Evolutionary conservation across 2,888 invertebrate genomes (phyloP).

Genomic region (Toxonevra muliebris): DNA sequence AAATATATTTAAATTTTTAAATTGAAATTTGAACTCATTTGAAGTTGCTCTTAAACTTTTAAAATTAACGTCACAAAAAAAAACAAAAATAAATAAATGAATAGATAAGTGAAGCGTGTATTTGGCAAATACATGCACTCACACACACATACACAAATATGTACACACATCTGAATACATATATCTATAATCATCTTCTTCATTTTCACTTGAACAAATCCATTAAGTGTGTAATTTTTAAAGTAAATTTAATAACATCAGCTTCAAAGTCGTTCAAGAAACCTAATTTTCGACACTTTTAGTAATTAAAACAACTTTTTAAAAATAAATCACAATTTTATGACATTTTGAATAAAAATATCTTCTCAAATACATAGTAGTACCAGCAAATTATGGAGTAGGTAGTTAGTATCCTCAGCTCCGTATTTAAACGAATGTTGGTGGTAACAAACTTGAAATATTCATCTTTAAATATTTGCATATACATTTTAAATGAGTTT

Average conservation of each 20-base stretch:
- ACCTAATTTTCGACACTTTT: slow-evolving; percentile 20
- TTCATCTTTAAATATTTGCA: no score
- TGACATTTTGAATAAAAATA: slow-evolving; percentile 21
- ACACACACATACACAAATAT: no score
- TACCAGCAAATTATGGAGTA: neutral
- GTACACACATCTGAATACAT: neutral
- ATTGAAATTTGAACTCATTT: slow-evolving; percentile 46
- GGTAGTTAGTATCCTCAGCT: neutral
- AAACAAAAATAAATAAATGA: neutral
- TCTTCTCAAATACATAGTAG: neutral
- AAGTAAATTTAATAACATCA: neutral
- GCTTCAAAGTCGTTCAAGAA: slow-evolving; percentile 14
- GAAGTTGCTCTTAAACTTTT: slow-evolving; percentile 38
- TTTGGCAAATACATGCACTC: neutral
- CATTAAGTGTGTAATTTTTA: slow-evolving; percentile 9
- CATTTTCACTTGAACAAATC: slow-evolving; percentile 27
- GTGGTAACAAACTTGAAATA: no score
- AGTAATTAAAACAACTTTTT: slow-evolving; percentile 29
- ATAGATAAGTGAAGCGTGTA: slow-evolving; percentile 25
- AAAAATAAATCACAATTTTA: slow-evolving; percentile 17
- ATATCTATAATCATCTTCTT: slow-evolving; percentile 26
- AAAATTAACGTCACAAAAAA: slow-evolving; percentile 20
- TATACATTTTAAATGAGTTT: no score
- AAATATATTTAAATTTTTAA: slow-evolving; percentile 33
- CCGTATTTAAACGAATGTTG: no score